Evolutionary conservation across 2,797 vertebrate genomes (phyloP), one percentile per base, ranked within the genome.

Genomic region (Halcyon badia): DNA sequence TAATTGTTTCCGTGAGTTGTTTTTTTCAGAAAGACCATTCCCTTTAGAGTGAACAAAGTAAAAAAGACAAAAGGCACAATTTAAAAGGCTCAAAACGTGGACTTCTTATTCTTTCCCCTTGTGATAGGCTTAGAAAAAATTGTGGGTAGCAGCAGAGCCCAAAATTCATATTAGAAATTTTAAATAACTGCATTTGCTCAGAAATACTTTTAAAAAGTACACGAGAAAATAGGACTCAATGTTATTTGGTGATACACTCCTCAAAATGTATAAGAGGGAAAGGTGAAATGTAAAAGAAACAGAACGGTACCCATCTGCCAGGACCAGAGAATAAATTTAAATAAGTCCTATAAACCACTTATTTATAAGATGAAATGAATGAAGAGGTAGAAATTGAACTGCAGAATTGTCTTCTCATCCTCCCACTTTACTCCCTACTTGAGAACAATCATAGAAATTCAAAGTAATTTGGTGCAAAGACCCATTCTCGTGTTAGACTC

Each of bases 381-480:
- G 61, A 92, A 93, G 71, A 93, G 21, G n/a, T 93, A 90, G 83
- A 96, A 94, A 93, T 31, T 87, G 88, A 91, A 94, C 60, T 26
- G 37, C 41, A 83, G 71, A 81, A 93, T 72, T 94, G 76, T 89
- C 79, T 97, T 94, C 62, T 93, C 28, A 73, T 87, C 60, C 83
- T 96, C 62, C 91, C 73, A 87, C 91, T 94, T 94, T 77, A 90
- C 28, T 89, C 62, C 21, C 77, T 93, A 65, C 81, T 94, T 89
- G 70, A 93, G 92, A 95, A 90, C 68, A 90, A 95, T 90, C 83
- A 89, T 65, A 94, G 90, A 95, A 89, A 94, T 90, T 70, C 68
- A 49, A 66, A 68, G 81, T 78, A 94, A 92, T 96, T 92, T 94
- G 75, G 61, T 0, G 2, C 71, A 77, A 80, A 0, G 9, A 52